phyloP scores from a whole-genome alignment of 2,113 vertebrate genomes.

The Festucalex cinctus region DNA sequence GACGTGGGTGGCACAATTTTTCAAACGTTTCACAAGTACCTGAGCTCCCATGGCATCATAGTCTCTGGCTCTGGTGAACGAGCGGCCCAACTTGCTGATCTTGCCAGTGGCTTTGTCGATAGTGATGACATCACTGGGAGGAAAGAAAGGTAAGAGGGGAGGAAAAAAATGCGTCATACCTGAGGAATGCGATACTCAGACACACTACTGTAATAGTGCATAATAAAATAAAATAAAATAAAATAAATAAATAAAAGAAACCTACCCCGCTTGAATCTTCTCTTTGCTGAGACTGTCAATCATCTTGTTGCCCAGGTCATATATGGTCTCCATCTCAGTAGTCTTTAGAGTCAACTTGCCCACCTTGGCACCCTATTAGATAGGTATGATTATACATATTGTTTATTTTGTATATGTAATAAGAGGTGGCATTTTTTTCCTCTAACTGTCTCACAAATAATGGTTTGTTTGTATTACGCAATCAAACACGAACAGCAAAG shows the following conservation, averaged over 20 bases:
- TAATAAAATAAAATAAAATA: background rate
- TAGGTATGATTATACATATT: background rate
- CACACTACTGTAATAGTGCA: background rate
- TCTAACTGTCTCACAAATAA: background rate
- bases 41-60: slow-evolving; percentile 93
- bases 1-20: no score
- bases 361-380: slow-evolving; percentile 85
- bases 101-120: slow-evolving; percentile 94
- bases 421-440: background rate
- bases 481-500: no score
- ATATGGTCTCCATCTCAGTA: slow-evolving; percentile 94
- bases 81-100: slow-evolving; percentile 88
- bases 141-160: background rate
- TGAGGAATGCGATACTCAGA: background rate
- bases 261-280: slow-evolving; percentile 91
- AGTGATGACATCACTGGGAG: slow-evolving; percentile 85
- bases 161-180: background rate
- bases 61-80: slow-evolving; percentile 88
- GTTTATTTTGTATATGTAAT: background rate
- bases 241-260: background rate
- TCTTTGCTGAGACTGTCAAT: slow-evolving; percentile 92
- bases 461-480: background rate
- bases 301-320: slow-evolving; percentile 94
- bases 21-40: slow-evolving; percentile 56
- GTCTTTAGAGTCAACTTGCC: slow-evolving; percentile 93